phyloP scores from a whole-genome alignment of 2,113 vertebrate species.

The Pagrus major region DNA sequence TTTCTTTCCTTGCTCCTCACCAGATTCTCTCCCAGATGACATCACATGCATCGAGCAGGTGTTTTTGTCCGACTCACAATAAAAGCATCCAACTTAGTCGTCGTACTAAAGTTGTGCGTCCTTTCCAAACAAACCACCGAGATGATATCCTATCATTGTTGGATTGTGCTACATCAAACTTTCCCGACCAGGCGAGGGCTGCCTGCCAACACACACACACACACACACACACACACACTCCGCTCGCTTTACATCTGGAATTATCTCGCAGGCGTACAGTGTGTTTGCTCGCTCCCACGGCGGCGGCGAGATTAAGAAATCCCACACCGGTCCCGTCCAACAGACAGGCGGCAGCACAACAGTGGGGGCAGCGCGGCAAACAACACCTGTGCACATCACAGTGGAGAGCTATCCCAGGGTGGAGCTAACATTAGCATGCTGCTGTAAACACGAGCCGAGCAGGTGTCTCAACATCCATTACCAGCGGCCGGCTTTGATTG shows the following conservation, averaged over 20 bases:
- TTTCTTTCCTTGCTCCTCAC: too few relatives aligned
- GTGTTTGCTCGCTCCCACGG: slow-evolving; percentile 50
- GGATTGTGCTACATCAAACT: not conserved
- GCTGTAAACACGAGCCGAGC: slow-evolving; percentile 54
- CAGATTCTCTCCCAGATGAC: too few relatives aligned
- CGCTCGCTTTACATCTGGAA: slow-evolving; percentile 1
- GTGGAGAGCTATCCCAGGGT: slow-evolving; percentile 51
- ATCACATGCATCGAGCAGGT: not conserved
- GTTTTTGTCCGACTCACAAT: not conserved
- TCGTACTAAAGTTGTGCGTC: not conserved
- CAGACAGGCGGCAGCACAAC: slow-evolving; percentile 34
- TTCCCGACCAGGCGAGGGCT: not conserved
- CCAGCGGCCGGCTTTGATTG: slow-evolving; percentile 22
- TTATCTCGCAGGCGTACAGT: slow-evolving; percentile 35
- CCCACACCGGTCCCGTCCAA: slow-evolving; percentile 34
- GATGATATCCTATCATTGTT: too few relatives aligned
- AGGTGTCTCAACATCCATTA: slow-evolving; percentile 62
- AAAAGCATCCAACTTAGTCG: not conserved
- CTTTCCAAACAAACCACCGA: not conserved
- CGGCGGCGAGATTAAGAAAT: slow-evolving; percentile 54
- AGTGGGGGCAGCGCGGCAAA: slow-evolving; percentile 41
- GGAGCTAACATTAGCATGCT: slow-evolving; percentile 61
- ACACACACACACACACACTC: not conserved
- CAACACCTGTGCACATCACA: slow-evolving; percentile 74
- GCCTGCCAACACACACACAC: not conserved